Conservation (phyloP, 2,113 vertebrate genomes). For the Aythya baeri region DNA sequence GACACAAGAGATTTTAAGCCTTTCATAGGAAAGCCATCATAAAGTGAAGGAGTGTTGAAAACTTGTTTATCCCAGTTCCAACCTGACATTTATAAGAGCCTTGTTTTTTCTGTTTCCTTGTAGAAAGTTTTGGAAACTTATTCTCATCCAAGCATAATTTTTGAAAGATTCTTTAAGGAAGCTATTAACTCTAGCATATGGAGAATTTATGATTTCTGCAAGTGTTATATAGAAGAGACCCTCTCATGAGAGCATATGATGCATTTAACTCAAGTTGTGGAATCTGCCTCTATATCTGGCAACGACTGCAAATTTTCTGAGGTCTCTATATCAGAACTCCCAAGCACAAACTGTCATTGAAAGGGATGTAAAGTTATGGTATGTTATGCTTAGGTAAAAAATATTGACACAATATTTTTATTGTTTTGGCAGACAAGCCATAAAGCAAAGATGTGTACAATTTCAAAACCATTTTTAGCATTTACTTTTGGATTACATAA, state of each 20-base stretch:
- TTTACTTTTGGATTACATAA: background rate
- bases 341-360: background rate
- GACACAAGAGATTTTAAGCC: background rate
- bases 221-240: constrained; percentile 56
- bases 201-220: constrained; percentile 50
- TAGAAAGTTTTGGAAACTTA: constrained; percentile 36
- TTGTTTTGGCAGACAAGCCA: constrained; percentile 10
- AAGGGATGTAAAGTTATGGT: background rate
- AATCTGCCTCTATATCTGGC: constrained; percentile 55
- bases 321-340: background rate
- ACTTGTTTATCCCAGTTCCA: background rate
- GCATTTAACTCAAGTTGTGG: constrained; percentile 33
- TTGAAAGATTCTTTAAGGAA: constrained; percentile 30
- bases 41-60: background rate
- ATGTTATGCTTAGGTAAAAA: constrained; percentile 32
- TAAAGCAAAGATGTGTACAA: background rate
- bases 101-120: background rate
- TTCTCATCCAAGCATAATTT: background rate
- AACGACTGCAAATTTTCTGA: constrained; percentile 41
- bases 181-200: constrained; percentile 55
- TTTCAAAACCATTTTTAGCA: background rate
- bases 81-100: background rate
- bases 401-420: constrained; percentile 26
- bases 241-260: constrained; percentile 49
- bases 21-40: background rate